These are phyloP conservation scores for Nematolebias whitei DNA, from an alignment of 2,113 vertebrate genomes.

Conservation along the genomic window DNA sequence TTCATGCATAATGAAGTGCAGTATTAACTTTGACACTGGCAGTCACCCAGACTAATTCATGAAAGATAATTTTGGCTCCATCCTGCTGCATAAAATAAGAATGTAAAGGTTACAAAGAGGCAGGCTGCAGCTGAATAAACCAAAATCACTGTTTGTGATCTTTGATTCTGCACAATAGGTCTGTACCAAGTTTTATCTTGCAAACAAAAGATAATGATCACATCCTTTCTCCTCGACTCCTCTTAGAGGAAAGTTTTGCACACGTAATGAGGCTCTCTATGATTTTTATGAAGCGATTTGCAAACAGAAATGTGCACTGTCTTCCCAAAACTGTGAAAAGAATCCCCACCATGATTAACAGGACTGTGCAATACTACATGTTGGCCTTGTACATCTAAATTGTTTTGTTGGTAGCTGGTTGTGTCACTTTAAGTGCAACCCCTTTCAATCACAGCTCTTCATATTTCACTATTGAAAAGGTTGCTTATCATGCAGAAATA, in stretches of 20 bases:
- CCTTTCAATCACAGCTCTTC: background rate
- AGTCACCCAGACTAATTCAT: slow-evolving; percentile 1
- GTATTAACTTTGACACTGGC: slow-evolving; percentile 3
- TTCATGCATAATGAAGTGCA: slow-evolving; percentile 12
- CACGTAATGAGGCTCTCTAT: background rate
- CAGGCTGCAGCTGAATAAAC: background rate
- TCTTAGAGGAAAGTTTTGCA: background rate
- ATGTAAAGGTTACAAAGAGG: slow-evolving; percentile 4
- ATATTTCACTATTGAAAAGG: too few relatives aligned
- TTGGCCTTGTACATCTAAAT: background rate
- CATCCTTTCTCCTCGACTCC: background rate
- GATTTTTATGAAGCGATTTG: background rate
- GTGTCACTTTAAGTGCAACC: background rate
- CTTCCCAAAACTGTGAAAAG: background rate
- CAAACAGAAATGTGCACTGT: background rate
- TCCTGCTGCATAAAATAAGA: slow-evolving; percentile 5
- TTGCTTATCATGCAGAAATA: too few relatives aligned
- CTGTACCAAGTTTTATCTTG: background rate
- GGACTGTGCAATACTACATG: background rate
- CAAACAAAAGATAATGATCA: background rate
- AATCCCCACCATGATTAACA: background rate
- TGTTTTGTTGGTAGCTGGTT: too few relatives aligned
- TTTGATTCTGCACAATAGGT: background rate
- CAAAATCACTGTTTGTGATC: background rate
- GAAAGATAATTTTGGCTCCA: background rate